Evolutionary conservation across 2,797 vertebrate genomes (phyloP), one percentile per base, ranked within the genome.

Genomic region (Argya squamiceps): DNA sequence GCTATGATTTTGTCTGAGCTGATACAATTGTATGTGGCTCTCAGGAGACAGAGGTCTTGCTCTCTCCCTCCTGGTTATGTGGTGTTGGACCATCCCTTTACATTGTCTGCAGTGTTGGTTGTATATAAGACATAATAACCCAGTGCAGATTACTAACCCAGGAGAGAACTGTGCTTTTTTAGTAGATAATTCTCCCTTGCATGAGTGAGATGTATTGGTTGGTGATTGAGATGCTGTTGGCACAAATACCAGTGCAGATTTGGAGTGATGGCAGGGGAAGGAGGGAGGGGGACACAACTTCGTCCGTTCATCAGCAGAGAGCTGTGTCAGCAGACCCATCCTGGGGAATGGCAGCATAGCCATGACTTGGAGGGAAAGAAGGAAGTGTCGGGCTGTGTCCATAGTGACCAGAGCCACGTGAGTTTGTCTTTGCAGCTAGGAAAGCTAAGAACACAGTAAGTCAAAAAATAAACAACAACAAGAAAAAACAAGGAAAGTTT

Each of bases 1-100:
- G 29, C 79, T 78, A 65, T 78, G 55, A 8, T 90, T 90, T 90
- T 47, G 9, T 59, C 53, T 82, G 76, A 88, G 46, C 60, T 52
- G 58, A 39, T 74, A 60, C 2, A 83, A 34, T 36, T 70, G 6
- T 74, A 15, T 46, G 18, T 82, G 52, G 47, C 34, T 69, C 18
- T 73, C 34, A 4, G 27, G 64, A 74, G 20, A 23, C 46, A 60
- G 37, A 34, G 3, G 1, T 67, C 36, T 49, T 83, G 32, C 22
- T 76, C 30, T 37, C 50, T 67, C 20, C 49, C 13, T 65, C 12
- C 58, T 69, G 22, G 16, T 4, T 89, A 14, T 49, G 30, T 60
- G 76, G 52, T 83, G 30, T 30, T 79, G 0, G 1, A 30, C 87
- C 58, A 19, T 58, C 65, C n/a, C n/a, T 88, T 88, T 70, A 24